phyloP scores from a whole-genome alignment of 2,888 invertebrate species.

The Cerastoderma edule region DNA sequence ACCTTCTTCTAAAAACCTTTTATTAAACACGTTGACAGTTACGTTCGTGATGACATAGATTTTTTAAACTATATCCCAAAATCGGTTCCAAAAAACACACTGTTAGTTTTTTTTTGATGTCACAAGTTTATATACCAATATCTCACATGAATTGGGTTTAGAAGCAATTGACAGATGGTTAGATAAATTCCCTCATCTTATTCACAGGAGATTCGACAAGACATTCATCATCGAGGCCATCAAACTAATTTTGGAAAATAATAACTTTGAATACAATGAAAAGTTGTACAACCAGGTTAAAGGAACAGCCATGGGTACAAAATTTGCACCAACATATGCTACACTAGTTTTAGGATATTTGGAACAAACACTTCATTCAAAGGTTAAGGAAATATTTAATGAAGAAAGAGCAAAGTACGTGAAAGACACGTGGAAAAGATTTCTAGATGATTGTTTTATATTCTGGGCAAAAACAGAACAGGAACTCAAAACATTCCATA shows the following conservation, averaged over 20 bases:
- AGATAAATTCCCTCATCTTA: slow-evolving; percentile 21
- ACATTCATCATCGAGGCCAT: slow-evolving; percentile 29
- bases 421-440: slow-evolving; percentile 11
- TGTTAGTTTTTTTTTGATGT: slow-evolving; percentile 39
- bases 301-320: slow-evolving; percentile 53
- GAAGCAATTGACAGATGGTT: slow-evolving; percentile 42
- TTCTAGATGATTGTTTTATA: slow-evolving; percentile 21
- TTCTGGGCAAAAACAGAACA: not conserved
- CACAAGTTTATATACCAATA: slow-evolving; percentile 36
- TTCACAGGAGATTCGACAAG: slow-evolving; percentile 22
- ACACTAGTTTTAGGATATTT: too few species aligned
- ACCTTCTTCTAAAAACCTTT: slow-evolving; percentile 45
- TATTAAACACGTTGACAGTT: slow-evolving; percentile 33
- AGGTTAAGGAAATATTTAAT: not conserved
- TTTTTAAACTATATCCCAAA: slow-evolving; percentile 33
- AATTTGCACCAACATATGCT: slow-evolving; percentile 58
- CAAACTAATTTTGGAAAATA: slow-evolving; percentile 39
- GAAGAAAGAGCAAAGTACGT: not conserved
- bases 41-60: slow-evolving; percentile 37
- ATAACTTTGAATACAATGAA: slow-evolving; percentile 34
- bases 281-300: slow-evolving; percentile 42
- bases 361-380: not conserved
- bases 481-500: not conserved
- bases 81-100: slow-evolving; percentile 1
- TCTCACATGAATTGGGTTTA: slow-evolving; percentile 36